These are phyloP conservation scores for Pogonophryne albipinna DNA, from an alignment of 2,797 vertebrate species.

Conservation along the genomic window DNA sequence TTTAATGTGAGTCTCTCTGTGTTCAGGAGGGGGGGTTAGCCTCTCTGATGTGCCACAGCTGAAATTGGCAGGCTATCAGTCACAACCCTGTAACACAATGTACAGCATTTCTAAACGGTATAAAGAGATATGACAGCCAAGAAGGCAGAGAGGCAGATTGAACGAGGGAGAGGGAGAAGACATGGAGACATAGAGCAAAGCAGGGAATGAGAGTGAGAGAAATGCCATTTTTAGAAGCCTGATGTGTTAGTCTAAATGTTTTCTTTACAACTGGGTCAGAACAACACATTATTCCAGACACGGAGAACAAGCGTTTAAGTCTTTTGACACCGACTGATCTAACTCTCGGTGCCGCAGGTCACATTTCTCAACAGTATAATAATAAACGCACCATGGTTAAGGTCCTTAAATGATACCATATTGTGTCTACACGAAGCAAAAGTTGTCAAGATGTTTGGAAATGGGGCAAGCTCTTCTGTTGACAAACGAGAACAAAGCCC, in stretches of 20 bases:
- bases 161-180: constrained; percentile 56
- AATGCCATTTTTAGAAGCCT: constrained; percentile 74
- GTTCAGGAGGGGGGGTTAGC: constrained; percentile 55
- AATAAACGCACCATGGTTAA: constrained; percentile 15
- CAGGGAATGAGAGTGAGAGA: constrained; percentile 61
- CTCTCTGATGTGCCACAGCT: constrained; percentile 82
- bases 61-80: constrained; percentile 85
- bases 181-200: constrained; percentile 65
- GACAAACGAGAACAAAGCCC: constrained; percentile 76
- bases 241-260: constrained; percentile 69
- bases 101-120: constrained; percentile 83
- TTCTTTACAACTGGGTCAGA: constrained; percentile 76
- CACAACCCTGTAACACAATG: constrained; percentile 83
- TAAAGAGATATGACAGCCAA: constrained; percentile 81
- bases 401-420: constrained; percentile 23
- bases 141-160: constrained; percentile 72
- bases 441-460: constrained; percentile 54
- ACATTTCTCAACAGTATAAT: constrained; percentile 19
- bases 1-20: constrained; percentile 76
- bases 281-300: constrained; percentile 60
- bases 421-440: constrained; percentile 25
- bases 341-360: constrained; percentile 41
- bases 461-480: constrained; percentile 40
- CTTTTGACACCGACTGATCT: constrained; percentile 23
- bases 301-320: constrained; percentile 36